phyloP scores from a whole-genome alignment of 2,888 invertebrate species.

The Ecdyonurus torrentis region DNA sequence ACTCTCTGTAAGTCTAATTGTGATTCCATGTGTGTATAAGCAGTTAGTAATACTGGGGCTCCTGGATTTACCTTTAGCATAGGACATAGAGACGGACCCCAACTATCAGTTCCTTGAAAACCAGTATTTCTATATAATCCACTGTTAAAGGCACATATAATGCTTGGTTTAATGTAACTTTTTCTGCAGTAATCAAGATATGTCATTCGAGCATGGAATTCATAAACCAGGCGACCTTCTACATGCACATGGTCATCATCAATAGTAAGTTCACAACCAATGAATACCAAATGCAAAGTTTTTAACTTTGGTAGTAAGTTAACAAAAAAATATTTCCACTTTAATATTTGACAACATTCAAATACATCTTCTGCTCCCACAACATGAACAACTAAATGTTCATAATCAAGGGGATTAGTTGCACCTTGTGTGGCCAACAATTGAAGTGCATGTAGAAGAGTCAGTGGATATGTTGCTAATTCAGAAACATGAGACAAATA shows the following conservation, averaged over 20 bases:
- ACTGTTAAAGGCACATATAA: slow-evolving; percentile 52
- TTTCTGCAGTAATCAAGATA: neutral
- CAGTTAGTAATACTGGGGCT: slow-evolving; percentile 44
- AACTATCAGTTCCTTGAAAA: slow-evolving; percentile 42
- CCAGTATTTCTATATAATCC: slow-evolving; percentile 49
- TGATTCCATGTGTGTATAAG: slow-evolving; percentile 48
- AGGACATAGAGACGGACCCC: slow-evolving; percentile 43
- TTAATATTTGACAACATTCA: neutral
- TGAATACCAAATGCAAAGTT: slow-evolving; percentile 1
- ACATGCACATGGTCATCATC: neutral
- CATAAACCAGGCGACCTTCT: neutral
- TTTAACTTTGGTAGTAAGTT: neutral
- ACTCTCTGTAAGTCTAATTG: slow-evolving; percentile 42
- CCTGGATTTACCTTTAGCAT: slow-evolving; percentile 32
- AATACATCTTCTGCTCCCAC: neutral
- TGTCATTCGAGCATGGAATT: neutral
- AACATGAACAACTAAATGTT: slow-evolving; percentile 2
- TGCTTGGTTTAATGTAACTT: neutral
- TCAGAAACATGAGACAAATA: neutral
- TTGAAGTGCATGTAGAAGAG: slow-evolving; percentile 2
- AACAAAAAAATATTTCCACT: neutral
- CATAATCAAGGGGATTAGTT: neutral
- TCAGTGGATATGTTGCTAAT: neutral
- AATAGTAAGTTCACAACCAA: neutral
- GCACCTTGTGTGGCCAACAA: neutral